These are phyloP conservation scores for Malurus leucopterus DNA, from an alignment of 2,797 vertebrate genomes.

Conservation along the genomic window DNA sequence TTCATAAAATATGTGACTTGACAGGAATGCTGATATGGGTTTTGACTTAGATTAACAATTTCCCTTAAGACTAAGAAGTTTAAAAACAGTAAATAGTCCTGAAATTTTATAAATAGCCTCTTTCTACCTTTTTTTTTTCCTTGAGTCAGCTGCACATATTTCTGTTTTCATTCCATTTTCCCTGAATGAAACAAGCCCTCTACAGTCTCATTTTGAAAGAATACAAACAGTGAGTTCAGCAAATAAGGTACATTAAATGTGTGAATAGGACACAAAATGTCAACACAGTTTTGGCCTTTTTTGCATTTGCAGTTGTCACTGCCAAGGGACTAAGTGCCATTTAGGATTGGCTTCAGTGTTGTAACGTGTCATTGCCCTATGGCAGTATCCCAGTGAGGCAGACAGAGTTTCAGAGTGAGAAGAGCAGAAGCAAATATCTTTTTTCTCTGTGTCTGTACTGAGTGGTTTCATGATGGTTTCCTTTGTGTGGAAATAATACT, in stretches of 20 bases:
- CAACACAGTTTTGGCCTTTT: not conserved
- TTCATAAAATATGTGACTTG: not conserved
- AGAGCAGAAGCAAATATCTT: not conserved
- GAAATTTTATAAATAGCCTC: not conserved
- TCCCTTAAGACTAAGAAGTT: not conserved
- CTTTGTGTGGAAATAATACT: not conserved
- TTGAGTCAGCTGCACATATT: not conserved
- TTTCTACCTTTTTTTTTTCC: not conserved
- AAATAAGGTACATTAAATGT: constrained; percentile 5
- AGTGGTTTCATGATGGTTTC: not conserved
- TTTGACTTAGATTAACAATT: not conserved
- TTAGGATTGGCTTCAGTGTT: not conserved
- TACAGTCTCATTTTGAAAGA: not conserved
- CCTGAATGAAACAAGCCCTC: not conserved
- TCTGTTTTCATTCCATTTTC: not conserved
- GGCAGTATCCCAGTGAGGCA: not conserved
- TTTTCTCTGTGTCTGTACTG: not conserved
- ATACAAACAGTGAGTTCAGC: not conserved
- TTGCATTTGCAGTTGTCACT: not conserved
- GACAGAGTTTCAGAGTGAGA: not conserved
- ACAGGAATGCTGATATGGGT: not conserved
- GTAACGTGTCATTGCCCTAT: not conserved
- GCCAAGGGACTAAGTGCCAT: not conserved
- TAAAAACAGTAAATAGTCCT: not conserved
- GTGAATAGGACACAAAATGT: constrained; percentile 14